Percentiles rank a stretch among this genome's conserved stretches.
Evolutionary conservation across 2,797 vertebrate genomes (phyloP).

Genomic region (Dicrostonyx torquatus): DNA sequence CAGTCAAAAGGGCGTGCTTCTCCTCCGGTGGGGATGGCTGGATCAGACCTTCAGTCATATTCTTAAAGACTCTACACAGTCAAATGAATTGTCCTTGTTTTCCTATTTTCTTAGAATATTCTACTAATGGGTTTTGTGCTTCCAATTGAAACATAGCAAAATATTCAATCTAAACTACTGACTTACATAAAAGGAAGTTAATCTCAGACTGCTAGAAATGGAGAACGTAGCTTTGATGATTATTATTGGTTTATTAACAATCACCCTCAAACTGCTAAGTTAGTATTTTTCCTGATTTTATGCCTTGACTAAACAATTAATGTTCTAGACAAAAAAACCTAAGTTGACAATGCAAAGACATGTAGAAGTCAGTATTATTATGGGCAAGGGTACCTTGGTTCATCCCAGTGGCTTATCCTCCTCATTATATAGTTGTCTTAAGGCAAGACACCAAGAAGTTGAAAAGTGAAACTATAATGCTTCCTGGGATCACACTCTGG

Average conservation of each 20-base stretch:
- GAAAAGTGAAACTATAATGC: not conserved
- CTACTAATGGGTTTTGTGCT: not conserved
- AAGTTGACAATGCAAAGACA: not conserved
- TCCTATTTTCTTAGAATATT: not conserved
- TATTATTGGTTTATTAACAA: constrained; percentile 8
- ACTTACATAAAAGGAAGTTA: constrained; percentile 22
- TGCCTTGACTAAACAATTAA: not conserved
- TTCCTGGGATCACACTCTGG: not conserved
- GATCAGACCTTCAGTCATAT: not conserved
- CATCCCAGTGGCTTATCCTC: not conserved
- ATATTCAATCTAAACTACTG: not conserved
- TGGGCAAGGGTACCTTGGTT: not conserved
- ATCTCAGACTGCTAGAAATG: not conserved
- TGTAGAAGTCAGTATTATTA: not conserved
- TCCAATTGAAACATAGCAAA: not conserved
- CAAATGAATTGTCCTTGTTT: constrained; percentile 1
- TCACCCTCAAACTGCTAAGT: not conserved
- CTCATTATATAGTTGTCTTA: not conserved
- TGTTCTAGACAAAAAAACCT: not conserved
- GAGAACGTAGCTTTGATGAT: not conserved
- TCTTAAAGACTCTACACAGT: constrained; percentile 3
- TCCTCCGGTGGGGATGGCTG: no score
- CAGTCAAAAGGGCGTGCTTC: no score
- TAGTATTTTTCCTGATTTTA: not conserved
- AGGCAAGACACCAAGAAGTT: not conserved